Evolutionary conservation across 1,140 invertebrate species (phyloP).

Genomic region (Brachionus asplanchnoidis): DNA sequence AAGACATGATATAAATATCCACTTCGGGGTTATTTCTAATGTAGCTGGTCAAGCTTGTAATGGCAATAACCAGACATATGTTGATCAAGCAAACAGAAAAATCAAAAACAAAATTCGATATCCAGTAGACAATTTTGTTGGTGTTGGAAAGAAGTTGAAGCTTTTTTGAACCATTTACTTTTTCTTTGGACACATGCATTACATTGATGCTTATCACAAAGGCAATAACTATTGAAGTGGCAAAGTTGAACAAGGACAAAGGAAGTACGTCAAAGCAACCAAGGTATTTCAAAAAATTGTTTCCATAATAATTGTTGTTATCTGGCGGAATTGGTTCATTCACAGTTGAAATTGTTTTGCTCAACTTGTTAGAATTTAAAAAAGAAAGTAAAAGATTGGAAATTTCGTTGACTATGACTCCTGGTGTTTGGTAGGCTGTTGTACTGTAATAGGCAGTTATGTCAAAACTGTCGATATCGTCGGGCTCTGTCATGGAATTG

Average conservation of each 20-base stretch:
- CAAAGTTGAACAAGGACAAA: constrained; percentile 33
- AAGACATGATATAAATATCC: constrained; percentile 23
- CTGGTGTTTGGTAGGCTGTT: constrained; percentile 27
- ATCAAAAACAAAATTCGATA: constrained; percentile 33
- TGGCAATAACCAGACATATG: neutral
- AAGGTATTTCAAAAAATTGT: constrained; percentile 26
- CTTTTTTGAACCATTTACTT: constrained; percentile 35
- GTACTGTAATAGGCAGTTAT: neutral
- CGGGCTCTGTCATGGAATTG: neutral
- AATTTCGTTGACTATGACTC: constrained; percentile 27
- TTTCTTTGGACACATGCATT: constrained; percentile 18
- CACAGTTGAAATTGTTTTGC: constrained; percentile 1
- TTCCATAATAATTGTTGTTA: neutral
- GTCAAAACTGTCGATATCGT: constrained; percentile 16
- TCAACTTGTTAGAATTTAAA: neutral
- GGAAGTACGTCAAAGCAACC: constrained; percentile 33
- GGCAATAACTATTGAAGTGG: neutral
- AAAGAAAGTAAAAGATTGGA: neutral
- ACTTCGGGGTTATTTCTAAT: constrained; percentile 9
- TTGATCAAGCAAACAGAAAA: constrained; percentile 2
- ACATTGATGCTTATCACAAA: constrained; percentile 22
- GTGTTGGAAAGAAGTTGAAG: constrained; percentile 16
- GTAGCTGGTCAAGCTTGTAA: neutral
- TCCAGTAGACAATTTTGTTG: neutral
- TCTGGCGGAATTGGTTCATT: neutral